phyloP scores from a whole-genome alignment of 2,888 invertebrate genomes.

The Apodemia zela region DNA sequence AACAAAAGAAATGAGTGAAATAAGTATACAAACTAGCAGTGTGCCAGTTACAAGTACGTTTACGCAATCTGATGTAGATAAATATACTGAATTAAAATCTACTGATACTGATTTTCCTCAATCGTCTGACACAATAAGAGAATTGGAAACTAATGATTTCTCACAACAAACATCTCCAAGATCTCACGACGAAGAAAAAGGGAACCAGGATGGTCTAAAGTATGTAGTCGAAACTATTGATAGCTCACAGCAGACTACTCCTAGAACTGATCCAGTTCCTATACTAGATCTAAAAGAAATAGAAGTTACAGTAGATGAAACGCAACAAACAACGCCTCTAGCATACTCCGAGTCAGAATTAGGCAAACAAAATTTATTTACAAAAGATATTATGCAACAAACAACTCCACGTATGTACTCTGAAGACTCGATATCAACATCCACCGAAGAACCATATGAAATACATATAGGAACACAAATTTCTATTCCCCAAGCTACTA shows the following conservation, averaged over 20 bases:
- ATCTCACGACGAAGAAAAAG: conserved; percentile 33
- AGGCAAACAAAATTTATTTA: conserved; percentile 24
- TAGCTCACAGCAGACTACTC: conserved; percentile 49
- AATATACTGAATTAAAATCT: conserved; percentile 33
- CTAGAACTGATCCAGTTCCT: conserved; percentile 28
- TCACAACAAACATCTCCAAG: conserved; percentile 82
- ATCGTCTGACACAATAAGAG: conserved; percentile 27
- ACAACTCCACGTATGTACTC: conserved; percentile 82
- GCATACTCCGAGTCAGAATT: conserved; percentile 23
- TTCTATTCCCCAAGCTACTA: conserved; percentile 70
- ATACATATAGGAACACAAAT: conserved; percentile 81
- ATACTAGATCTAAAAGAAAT: conserved; percentile 39
- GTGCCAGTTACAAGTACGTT: conserved; percentile 53
- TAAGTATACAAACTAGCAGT: conserved; percentile 63
- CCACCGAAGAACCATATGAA: conserved; percentile 80
- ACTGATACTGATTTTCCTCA: conserved; percentile 30
- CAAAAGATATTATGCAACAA: conserved; percentile 52
- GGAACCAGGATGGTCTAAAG: conserved; percentile 18
- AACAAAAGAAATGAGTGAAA: conserved; percentile 51
- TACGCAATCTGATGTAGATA: conserved; percentile 66
- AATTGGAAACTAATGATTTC: conserved; percentile 43
- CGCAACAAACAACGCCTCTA: conserved; percentile 51
- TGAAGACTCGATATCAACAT: conserved; percentile 71
- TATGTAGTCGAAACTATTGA: conserved; percentile 39
- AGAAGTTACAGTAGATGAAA: conserved; percentile 45